A percentile compares a stretch with the other conserved stretches of the same genome.
Conservation (phyloP, 2,113 vertebrate genomes). For the Synchiropus splendidus region DNA sequence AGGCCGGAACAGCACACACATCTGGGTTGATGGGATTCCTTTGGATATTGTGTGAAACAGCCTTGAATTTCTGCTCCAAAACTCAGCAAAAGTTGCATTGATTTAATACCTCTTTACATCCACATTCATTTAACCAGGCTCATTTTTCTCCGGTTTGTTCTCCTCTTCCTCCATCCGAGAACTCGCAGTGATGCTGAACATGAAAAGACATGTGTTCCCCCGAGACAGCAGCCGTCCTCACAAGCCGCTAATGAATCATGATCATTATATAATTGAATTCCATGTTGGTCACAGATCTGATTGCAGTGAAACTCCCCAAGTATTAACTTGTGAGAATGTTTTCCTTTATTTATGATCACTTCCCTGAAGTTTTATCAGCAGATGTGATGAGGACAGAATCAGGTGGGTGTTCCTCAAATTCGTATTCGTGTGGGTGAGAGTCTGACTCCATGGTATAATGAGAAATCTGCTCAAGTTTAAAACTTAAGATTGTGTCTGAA, state of each 20-base stretch:
- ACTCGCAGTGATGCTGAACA: constrained; percentile 26
- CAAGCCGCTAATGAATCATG: constrained; percentile 31
- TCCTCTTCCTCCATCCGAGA: constrained; percentile 8
- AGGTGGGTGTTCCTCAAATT: too few relatives aligned
- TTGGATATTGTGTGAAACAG: too few relatives aligned
- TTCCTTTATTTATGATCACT: too few relatives aligned
- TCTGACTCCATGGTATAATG: too few relatives aligned
- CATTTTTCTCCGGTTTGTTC: constrained; percentile 26
- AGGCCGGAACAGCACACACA: constrained; percentile 38
- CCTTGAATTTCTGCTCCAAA: constrained; percentile 14
- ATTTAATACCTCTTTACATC: constrained; percentile 26
- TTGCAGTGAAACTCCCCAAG: too few relatives aligned
- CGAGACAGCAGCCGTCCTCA: constrained; percentile 15
- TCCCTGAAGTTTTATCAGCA: too few relatives aligned
- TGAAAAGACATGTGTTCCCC: constrained; percentile 27
- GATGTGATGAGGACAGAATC: too few relatives aligned
- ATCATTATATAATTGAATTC: constrained; percentile 6
- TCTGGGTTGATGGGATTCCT: constrained; percentile 50
- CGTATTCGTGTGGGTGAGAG: too few relatives aligned
- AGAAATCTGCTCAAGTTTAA: too few relatives aligned
- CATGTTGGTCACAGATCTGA: constrained; percentile 3
- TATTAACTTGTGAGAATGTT: too few relatives aligned
- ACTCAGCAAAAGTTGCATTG: constrained; percentile 20
- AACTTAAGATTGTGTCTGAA: too few relatives aligned
- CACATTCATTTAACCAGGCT: too few relatives aligned